These are phyloP conservation scores for Drosophila pandora DNA, from an alignment of 1,140 invertebrate species.

Conservation along the genomic window DNA sequence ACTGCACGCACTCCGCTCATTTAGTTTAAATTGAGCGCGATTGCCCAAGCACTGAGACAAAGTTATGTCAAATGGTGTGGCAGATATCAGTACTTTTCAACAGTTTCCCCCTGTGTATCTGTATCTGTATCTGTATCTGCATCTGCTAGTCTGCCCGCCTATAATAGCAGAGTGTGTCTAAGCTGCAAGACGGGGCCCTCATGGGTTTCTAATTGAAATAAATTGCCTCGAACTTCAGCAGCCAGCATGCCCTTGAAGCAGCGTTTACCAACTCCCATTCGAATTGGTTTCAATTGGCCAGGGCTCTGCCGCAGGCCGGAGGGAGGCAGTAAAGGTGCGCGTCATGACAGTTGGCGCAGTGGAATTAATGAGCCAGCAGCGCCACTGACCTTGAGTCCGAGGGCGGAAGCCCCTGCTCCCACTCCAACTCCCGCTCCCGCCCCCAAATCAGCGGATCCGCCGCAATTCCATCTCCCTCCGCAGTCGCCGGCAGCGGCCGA, in stretches of 20 bases:
- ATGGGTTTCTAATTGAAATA: slow-evolving; percentile 81
- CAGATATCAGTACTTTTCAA: not conserved
- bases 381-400: slow-evolving; percentile 62
- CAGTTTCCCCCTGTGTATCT: slow-evolving; percentile 8
- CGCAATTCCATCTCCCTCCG: slow-evolving; percentile 33
- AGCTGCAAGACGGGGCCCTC: slow-evolving; percentile 25
- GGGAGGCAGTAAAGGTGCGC: slow-evolving; percentile 37
- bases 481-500: slow-evolving; percentile 32
- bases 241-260: slow-evolving; percentile 75
- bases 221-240: slow-evolving; percentile 58
- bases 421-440: not conserved
- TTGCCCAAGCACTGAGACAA: slow-evolving; percentile 12
- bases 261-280: slow-evolving; percentile 54
- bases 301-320: not conserved
- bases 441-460: slow-evolving; percentile 2
- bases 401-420: not conserved
- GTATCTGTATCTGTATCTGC: not conserved
- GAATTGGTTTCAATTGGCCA: slow-evolving; percentile 62
- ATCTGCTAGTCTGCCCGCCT: slow-evolving; percentile 22
- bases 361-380: slow-evolving; percentile 55
- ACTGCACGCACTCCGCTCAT: slow-evolving; percentile 45
- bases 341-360: slow-evolving; percentile 45
- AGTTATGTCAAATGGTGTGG: not conserved
- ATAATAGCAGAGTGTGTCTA: slow-evolving; percentile 21
- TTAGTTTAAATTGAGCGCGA: slow-evolving; percentile 50